A percentile compares a stretch with the other conserved stretches of the same genome.
Conservation (phyloP, 2,113 vertebrate species). For the Pachycephala philippinensis region DNA sequence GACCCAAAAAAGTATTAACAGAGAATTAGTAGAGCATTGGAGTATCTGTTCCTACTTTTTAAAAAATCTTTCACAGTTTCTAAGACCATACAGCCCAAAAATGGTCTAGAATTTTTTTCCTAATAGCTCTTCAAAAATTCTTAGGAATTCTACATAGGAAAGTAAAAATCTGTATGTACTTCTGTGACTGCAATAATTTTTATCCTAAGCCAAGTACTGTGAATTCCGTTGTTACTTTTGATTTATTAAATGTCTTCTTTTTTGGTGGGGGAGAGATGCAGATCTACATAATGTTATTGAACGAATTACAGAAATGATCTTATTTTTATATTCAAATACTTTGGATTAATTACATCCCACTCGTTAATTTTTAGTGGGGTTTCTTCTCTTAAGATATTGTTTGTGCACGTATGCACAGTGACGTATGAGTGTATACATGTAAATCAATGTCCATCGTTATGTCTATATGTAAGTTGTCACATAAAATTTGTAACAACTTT, state of each 20-base stretch:
- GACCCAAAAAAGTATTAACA: not conserved
- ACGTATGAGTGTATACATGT: not conserved
- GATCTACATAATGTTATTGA: not conserved
- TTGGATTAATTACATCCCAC: not conserved
- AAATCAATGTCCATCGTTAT: not conserved
- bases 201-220: not conserved
- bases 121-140: not conserved
- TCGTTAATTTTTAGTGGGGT: not conserved
- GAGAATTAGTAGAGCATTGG: not conserved
- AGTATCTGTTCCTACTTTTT: not conserved
- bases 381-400: not conserved
- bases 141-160: not conserved
- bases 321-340: not conserved
- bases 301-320: not conserved
- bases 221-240: not conserved
- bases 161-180: not conserved
- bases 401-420: not conserved
- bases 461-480: not conserved
- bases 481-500: not conserved
- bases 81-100: not conserved
- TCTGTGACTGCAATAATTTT: not conserved
- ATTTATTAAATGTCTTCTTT: not conserved
- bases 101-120: not conserved
- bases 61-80: not conserved
- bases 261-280: fast-evolving